Conservation (phyloP, 2,888 invertebrate genomes). For the Glaucopsyche alexis region DNA sequence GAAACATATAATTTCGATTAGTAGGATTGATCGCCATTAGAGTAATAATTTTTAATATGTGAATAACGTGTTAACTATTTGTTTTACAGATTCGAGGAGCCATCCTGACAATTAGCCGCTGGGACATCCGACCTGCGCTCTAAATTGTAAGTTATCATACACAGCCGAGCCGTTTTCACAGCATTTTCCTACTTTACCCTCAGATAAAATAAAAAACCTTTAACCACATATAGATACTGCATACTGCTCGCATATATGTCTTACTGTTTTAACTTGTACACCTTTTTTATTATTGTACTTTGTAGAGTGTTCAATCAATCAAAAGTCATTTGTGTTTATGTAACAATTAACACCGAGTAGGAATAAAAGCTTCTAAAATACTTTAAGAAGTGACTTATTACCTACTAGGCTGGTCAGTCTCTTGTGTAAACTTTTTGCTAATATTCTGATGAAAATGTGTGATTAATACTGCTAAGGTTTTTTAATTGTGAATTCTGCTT, state of each 20-base stretch:
- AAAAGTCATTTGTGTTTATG: neutral
- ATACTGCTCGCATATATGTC: neutral
- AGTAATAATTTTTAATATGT: no score
- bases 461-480: conserved; percentile 15
- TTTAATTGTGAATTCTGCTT: conserved; percentile 61
- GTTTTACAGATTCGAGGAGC: conserved; percentile 72
- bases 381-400: neutral
- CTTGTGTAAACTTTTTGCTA: neutral
- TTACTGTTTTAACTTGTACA: neutral
- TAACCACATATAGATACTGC: neutral
- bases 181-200: conserved; percentile 35
- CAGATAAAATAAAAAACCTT: no score
- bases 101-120: conserved; percentile 90
- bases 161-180: conserved; percentile 61
- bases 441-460: neutral
- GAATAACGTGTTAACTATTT: neutral
- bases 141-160: conserved; percentile 82
- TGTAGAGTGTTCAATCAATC: neutral
- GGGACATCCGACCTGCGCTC: conserved; percentile 83
- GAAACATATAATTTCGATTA: no score
- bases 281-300: neutral
- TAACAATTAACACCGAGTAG: neutral
- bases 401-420: neutral
- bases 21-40: no score
- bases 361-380: conserved; percentile 1